Conservation (phyloP, 2,888 invertebrate genomes). For the Timema podura region DNA sequence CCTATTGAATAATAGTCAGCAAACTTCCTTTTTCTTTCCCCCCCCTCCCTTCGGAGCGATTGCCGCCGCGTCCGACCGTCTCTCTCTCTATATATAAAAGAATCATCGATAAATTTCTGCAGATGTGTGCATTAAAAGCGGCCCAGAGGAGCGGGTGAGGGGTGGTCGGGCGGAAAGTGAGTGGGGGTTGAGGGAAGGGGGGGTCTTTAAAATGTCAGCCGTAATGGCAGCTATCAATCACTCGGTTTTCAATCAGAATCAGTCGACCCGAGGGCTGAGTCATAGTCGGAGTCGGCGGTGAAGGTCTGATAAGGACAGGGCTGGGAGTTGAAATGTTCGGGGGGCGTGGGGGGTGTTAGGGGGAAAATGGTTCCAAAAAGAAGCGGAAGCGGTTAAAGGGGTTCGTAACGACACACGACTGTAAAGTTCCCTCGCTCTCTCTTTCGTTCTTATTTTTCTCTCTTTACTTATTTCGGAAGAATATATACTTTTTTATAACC, state of each 20-base stretch:
- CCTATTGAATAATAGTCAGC: slow-evolving; percentile 33
- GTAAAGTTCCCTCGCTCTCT: too few species aligned
- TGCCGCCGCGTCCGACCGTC: slow-evolving; percentile 15
- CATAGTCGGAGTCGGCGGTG: slow-evolving; percentile 11
- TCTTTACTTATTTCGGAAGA: too few species aligned
- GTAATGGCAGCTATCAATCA: slow-evolving; percentile 33
- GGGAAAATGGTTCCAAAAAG: background rate
- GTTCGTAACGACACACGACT: too few species aligned
- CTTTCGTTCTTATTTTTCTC: too few species aligned
- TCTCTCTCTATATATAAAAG: slow-evolving; percentile 30
- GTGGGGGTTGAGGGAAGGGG: slow-evolving; percentile 36
- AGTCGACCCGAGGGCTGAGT: slow-evolving; percentile 11
- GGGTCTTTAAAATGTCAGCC: slow-evolving; percentile 32
- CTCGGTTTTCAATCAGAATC: slow-evolving; percentile 28
- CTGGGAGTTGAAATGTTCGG: background rate
- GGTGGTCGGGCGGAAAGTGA: slow-evolving; percentile 34
- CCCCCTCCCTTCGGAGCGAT: slow-evolving; percentile 8
- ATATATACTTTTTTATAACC: too few species aligned
- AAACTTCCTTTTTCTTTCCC: slow-evolving; percentile 17
- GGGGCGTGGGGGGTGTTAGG: background rate
- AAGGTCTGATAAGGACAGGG: slow-evolving; percentile 14
- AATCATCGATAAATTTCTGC: slow-evolving; percentile 33
- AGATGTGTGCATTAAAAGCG: slow-evolving; percentile 37
- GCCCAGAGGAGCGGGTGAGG: slow-evolving; percentile 33
- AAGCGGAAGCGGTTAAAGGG: too few species aligned